Evolutionary conservation across 2,113 vertebrate genomes (phyloP), one percentile per base, ranked within the genome.

Genomic region (Ciconia maguari): DNA sequence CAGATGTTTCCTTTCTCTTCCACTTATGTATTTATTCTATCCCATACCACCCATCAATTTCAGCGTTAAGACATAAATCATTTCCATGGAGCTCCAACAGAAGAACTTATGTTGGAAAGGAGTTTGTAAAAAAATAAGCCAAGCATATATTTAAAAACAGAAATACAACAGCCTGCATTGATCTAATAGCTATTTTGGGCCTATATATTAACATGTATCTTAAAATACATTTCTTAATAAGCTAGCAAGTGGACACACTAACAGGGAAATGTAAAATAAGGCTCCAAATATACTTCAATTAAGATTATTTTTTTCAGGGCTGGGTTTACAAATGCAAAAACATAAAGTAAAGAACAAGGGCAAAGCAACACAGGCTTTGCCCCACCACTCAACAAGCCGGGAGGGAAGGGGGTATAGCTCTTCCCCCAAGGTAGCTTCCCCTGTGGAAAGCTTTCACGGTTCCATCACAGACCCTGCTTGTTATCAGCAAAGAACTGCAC

Each of bases 1-100:
- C 96, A 97, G 94, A 95, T 94, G 91, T 94, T 96, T 97, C 93
- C 68, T 91, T 90, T 97, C 89, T 95, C 44, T 96, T 70, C 48
- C 75, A 90, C 78, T 86, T 83, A 61, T 0, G 2, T 95, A 97
- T 95, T 95, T 97, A 96, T 91, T 91, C 89, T 86, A 70, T 93
- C 84, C 92, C 91, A 77, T 60, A 82, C 96, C 66, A 80, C 93
- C 89, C 82, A 94, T 94, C 91, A 91, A 44, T 96, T 90, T 87
- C 94, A 90, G 71, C 13, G 55, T 65, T 94, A 96, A 94, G 78
- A 84, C 55, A 97, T 77, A 85, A 94, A 96, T 95, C 96, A 95
- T 78, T 91, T 97, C 91, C 71, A 83, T 12, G 22, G 87, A 91
- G 29, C 62, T 91, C 91, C 58, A 78, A 81, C n/a, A 89, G 60